Conservation (phyloP, 37 sponge, comb jelly and placozoan genomes). For the Chondrilla cf. caribensis region DNA sequence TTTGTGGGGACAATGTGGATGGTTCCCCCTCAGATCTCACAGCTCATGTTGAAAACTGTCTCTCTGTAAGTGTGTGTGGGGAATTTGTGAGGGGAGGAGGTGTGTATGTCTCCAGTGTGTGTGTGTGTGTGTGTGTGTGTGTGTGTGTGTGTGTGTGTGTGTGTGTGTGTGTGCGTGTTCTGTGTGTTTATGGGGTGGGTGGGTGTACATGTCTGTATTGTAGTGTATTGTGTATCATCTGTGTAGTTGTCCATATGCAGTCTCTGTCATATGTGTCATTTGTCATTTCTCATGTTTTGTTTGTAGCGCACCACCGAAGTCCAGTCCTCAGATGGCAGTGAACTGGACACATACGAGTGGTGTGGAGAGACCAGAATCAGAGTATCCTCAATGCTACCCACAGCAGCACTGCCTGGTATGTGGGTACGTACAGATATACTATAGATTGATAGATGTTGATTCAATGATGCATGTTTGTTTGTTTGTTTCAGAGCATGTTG, state of each 20-base stretch:
- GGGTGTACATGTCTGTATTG: too few species aligned
- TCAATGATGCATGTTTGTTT: too few species aligned
- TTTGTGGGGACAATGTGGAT: not conserved
- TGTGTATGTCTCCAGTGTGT: not conserved
- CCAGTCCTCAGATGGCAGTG: not conserved
- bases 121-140: not conserved
- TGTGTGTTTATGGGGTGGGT: too few species aligned
- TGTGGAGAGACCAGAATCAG: constrained; percentile 21
- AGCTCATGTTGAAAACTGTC: constrained; percentile 6
- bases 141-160: not conserved
- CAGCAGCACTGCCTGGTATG: constrained; percentile 4
- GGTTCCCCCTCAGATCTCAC: not conserved
- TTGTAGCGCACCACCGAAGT: too few species aligned
- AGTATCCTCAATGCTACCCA: not conserved
- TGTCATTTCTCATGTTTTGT: too few species aligned
- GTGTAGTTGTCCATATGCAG: too few species aligned
- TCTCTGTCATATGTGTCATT: too few species aligned
- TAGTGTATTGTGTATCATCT: too few species aligned
- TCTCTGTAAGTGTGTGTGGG: not conserved
- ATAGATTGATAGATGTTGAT: too few species aligned
- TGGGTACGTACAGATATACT: too few species aligned
- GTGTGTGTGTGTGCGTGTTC: too few species aligned
- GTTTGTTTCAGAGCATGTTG: not conserved
- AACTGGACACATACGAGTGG: constrained; percentile 42
- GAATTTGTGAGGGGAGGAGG: not conserved